Conservation (phyloP, 2,113 vertebrate species). For the Ceratotherium simum region DNA sequence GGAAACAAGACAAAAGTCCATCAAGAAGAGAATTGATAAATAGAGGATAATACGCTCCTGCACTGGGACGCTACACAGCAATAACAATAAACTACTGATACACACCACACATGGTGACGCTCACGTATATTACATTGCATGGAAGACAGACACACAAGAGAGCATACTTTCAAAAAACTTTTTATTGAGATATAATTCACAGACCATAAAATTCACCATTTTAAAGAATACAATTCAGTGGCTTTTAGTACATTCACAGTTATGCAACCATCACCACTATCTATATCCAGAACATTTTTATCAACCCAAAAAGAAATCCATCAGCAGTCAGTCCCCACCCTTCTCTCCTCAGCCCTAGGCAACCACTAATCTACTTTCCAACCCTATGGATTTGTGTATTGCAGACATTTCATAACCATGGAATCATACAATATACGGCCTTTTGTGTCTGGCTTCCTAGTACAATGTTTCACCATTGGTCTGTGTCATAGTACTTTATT, state of each 20-base stretch:
- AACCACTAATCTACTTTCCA: not conserved
- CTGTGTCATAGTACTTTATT: not conserved
- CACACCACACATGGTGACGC: rapidly evolving
- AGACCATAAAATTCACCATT: not conserved
- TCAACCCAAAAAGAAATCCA: not conserved
- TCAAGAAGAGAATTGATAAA: not conserved
- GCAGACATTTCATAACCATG: not conserved
- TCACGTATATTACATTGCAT: rapidly evolving
- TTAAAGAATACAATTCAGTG: not conserved
- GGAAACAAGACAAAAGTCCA: not conserved
- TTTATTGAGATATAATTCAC: not conserved
- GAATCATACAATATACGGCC: not conserved
- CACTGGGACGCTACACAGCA: not conserved
- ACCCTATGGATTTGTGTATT: not conserved
- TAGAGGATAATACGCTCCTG: not conserved
- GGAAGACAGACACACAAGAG: not conserved
- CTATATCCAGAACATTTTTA: not conserved
- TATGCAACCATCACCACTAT: not conserved
- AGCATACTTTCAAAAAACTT: not conserved
- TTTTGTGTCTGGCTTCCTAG: not conserved
- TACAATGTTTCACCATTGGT: not conserved
- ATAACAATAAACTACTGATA: not conserved
- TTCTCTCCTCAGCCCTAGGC: not conserved
- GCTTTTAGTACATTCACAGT: not conserved
- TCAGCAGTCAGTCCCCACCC: too few species aligned